Evolutionary conservation across 2,113 vertebrate species (phyloP), one percentile per base, ranked within the genome.

Genomic region (Dipodomys spectabilis): DNA sequence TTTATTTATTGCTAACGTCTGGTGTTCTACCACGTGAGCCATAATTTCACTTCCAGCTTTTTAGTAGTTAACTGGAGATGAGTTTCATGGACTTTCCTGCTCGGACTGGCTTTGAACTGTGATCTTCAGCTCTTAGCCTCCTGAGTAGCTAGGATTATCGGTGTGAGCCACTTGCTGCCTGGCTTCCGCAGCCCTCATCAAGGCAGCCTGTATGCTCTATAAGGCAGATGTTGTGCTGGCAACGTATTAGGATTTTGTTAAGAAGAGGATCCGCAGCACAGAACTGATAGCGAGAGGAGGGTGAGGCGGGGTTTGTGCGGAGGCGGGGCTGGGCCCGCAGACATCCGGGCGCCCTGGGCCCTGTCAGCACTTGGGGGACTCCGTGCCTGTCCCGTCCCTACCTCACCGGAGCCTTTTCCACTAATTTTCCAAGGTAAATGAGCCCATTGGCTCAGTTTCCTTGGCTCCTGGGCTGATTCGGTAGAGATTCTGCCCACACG

Each of bases 291-390:
- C 65, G 3, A 13, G 25, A 2, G 1, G 28, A 35, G 2, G 27
- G 23, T 0, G 45, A 8, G 1, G 53, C 30, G 15, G 67, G 20
- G 3, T 16, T 44, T 22, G 6, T 27, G 4, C 1, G 1, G 12
- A 44, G 10, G 4, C 3, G 13, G 64, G 16, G 23, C 22, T 49
- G 7, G 19, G 49, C 75, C 49, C 22, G 2, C 0, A 0, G 32
- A 23, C 49, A 49, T 12, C 39, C 39, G 0, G 3, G 39, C 5
- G 39, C 39, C 39, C 39, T 39, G 39, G 39, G 15, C 68, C 49
- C 49, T 12, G 49, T 53, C 49, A 0, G 8, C 1, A n/a, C 19
- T 53, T 53, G 49, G 8, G 49, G 49, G 49, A 9, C 49, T 53
- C 49, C 12, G 49, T 53, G 49, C 49, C 12, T 28, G 28, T 35